Conservation (phyloP, 1,140 invertebrate species). For the Drosophila setifemur region DNA sequence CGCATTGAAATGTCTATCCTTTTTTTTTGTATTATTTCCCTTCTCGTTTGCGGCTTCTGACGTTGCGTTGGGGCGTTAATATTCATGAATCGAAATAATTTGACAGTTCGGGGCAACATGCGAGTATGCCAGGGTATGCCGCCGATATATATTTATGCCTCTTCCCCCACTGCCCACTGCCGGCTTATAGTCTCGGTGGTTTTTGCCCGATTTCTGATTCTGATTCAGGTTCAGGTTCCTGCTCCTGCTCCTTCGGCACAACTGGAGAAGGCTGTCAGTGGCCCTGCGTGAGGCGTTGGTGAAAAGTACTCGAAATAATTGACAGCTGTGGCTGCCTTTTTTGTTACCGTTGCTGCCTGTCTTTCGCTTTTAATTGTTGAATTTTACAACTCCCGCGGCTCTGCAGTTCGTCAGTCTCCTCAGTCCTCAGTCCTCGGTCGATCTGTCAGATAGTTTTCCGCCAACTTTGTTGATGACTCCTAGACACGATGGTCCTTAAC, state of each 20-base stretch:
- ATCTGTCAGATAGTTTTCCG: constrained; percentile 18
- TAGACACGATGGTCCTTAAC: constrained; percentile 55
- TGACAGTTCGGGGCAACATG: constrained; percentile 79
- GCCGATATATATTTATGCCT: constrained; percentile 75
- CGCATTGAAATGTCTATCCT: too few relatives aligned
- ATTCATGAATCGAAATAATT: constrained; percentile 81
- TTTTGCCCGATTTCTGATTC: constrained; percentile 15
- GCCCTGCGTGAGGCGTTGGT: constrained; percentile 77
- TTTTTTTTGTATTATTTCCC: constrained; percentile 1
- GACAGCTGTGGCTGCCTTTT: constrained; percentile 79
- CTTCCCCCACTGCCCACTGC: constrained; percentile 6
- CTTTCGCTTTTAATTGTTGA: constrained; percentile 73
- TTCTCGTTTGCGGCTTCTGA: constrained; percentile 30
- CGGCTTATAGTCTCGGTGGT: not conserved
- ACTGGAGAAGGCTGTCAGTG: constrained; percentile 20
- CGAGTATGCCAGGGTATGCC: constrained; percentile 56
- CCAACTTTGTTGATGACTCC: constrained; percentile 49
- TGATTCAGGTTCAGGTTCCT: not conserved
- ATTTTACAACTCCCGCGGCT: constrained; percentile 68
- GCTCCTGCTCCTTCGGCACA: not conserved
- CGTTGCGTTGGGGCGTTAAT: constrained; percentile 69
- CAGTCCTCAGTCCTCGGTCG: constrained; percentile 7
- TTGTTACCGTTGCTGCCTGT: constrained; percentile 55
- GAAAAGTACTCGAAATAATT: constrained; percentile 81
- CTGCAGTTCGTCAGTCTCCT: too few relatives aligned